These are phyloP conservation scores for Coregonus suidteri DNA, from an alignment of 2,797 vertebrate species.

Conservation along the genomic window DNA sequence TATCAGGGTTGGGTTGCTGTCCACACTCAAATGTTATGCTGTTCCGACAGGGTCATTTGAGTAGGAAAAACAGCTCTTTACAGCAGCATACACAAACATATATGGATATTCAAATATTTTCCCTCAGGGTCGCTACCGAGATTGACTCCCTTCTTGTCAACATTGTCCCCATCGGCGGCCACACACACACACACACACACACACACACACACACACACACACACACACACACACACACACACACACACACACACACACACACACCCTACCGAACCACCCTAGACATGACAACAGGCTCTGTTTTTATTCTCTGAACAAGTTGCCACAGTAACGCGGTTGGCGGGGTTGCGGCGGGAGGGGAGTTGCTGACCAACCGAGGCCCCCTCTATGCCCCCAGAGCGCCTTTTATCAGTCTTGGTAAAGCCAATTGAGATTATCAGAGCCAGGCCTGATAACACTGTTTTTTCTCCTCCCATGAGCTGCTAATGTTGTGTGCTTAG, in stretches of 20 bases:
- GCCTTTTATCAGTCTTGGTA: slow-evolving; percentile 87
- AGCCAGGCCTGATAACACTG: slow-evolving; percentile 82
- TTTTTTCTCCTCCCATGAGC: slow-evolving; percentile 85
- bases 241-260: slow-evolving; percentile 23
- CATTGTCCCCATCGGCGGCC: slow-evolving; percentile 47
- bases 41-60: slow-evolving; percentile 25
- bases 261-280: slow-evolving; percentile 8
- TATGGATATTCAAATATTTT: slow-evolving; percentile 53
- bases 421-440: slow-evolving; percentile 89
- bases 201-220: slow-evolving; percentile 37
- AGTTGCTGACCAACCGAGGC: slow-evolving; percentile 60
- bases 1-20: slow-evolving; percentile 9
- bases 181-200: slow-evolving; percentile 26
- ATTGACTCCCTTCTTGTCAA: slow-evolving; percentile 54
- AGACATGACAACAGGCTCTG: slow-evolving; percentile 27
- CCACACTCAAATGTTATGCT: neutral
- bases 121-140: slow-evolving; percentile 38
- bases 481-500: slow-evolving; percentile 88
- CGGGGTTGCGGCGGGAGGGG: slow-evolving; percentile 29
- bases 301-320: slow-evolving; percentile 64
- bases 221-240: slow-evolving; percentile 35
- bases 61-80: slow-evolving; percentile 32
- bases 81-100: slow-evolving; percentile 25
- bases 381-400: slow-evolving; percentile 70
- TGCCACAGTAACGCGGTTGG: slow-evolving; percentile 69